Evolutionary conservation across 2,113 vertebrate genomes (phyloP), one percentile per base, ranked within the genome.

Genomic region (Tinamus guttatus): DNA sequence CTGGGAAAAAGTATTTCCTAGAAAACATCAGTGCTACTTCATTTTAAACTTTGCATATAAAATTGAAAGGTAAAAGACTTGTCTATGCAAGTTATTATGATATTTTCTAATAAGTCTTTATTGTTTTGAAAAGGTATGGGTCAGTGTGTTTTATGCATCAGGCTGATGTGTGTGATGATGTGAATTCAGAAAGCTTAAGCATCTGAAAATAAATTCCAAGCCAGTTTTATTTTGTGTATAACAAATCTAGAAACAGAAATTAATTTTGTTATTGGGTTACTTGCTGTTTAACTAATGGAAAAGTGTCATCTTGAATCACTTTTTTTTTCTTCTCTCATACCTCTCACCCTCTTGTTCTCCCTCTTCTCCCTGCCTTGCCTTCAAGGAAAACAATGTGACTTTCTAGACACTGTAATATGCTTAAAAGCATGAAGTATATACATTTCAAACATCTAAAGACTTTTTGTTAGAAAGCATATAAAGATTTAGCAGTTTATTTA

Each of bases 401-500:
- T 92, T 84, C 20, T 87, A 86, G 81, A 96, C 92, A 95, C 90
- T 96, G 89, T 91, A 97, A 92, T 91, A 59, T 96, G 90, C 82
- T 94, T 89, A 91, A 92, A 89, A 86, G 75, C 73, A 71, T 96
- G 94, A 94, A 93, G 87, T 94, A 84, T 94, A 85, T 94, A 92
- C 85, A 96, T 97, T 97, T 97, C 93, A 96, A 94, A 43, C 75
- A 94, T 70, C 88, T 56, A 64, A 94, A 78, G 90, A 89, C 77
- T 83, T 96, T 75, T 96, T 96, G 83, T 93, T 95, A 91, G 79
- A 49, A 94, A 75, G 85, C 94, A 52, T 95, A 94, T 95, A 96
- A 97, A 97, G 80, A 96, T 76, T 88, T 96, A 92, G 87, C 92
- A 96, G 95, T 97, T 97, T 97, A 98, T 98, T 98, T 98, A 98